Percentiles rank a stretch among this genome's conserved stretches.
Evolutionary conservation across 2,888 invertebrate genomes (phyloP).

Genomic region (Margaritifera margaritifera): DNA sequence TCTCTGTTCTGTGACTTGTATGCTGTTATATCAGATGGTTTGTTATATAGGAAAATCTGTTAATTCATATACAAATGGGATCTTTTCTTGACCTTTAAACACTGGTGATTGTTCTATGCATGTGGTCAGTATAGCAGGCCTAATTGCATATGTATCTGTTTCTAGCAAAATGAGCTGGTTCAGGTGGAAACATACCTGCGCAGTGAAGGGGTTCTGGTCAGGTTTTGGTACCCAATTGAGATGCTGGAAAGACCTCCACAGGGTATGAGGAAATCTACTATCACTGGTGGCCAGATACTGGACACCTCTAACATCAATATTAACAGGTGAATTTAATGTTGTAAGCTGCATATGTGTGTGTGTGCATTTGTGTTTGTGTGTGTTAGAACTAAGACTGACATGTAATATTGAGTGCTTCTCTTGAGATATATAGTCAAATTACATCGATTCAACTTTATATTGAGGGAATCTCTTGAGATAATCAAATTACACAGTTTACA

Average conservation of each 20-base stretch:
- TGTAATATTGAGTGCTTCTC: too few species aligned
- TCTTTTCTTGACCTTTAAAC: too few species aligned
- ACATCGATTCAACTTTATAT: too few species aligned
- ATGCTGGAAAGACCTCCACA: slow-evolving; percentile 70
- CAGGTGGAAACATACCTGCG: slow-evolving; percentile 72
- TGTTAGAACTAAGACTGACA: background rate
- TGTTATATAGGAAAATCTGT: too few species aligned
- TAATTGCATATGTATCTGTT: background rate
- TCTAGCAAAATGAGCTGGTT: slow-evolving; percentile 69
- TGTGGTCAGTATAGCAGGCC: too few species aligned
- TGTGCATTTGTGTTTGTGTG: background rate
- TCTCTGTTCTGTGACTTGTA: too few species aligned
- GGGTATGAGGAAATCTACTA: slow-evolving; percentile 65
- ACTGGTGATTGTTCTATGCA: too few species aligned
- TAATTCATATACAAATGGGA: too few species aligned
- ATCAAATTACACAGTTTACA: too few species aligned
- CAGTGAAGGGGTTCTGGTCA: slow-evolving; percentile 71
- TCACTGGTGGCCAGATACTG: slow-evolving; percentile 67
- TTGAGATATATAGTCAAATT: too few species aligned
- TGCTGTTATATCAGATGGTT: too few species aligned
- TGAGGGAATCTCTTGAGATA: too few species aligned
- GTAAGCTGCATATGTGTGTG: background rate
- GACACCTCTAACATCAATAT: slow-evolving; percentile 68
- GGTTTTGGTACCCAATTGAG: slow-evolving; percentile 73
- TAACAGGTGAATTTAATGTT: slow-evolving; percentile 59